These are phyloP conservation scores for Tragelaphus buxtoni DNA, from an alignment of 2,113 vertebrate species.

Conservation along the genomic window DNA sequence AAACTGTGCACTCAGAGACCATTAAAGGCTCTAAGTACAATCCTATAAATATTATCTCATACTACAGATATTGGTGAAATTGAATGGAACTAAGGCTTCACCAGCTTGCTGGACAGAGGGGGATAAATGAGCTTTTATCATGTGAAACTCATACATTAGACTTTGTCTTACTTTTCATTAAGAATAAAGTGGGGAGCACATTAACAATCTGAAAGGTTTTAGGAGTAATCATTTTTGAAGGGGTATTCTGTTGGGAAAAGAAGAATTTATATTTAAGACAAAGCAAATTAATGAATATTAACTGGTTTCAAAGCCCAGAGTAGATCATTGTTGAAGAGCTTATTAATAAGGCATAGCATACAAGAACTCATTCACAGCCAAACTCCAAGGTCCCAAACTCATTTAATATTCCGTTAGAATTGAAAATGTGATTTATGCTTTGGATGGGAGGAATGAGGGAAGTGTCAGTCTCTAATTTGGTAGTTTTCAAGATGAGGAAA, in stretches of 20 bases:
- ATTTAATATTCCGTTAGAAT: background rate
- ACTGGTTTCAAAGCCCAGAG: conserved; percentile 42
- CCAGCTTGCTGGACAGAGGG: background rate
- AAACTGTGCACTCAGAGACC: background rate
- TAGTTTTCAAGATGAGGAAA: background rate
- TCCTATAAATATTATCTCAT: background rate
- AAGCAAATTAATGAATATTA: conserved; percentile 47
- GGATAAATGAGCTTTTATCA: background rate
- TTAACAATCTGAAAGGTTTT: background rate
- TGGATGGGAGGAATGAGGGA: background rate
- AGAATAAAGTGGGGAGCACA: conserved; percentile 17
- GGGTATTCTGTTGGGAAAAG: conserved; percentile 28
- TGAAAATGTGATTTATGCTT: conserved; percentile 13
- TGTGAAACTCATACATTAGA: background rate
- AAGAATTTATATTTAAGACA: conserved; percentile 54
- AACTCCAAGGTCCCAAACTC: background rate
- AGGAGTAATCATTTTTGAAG: conserved; percentile 18
- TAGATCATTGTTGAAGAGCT: conserved; percentile 29
- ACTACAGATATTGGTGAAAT: background rate
- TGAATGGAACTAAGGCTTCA: background rate
- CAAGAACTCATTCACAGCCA: background rate
- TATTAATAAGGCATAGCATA: background rate
- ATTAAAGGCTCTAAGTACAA: background rate
- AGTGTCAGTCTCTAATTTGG: background rate
- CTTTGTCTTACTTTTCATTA: conserved; percentile 35